Evolutionary conservation across 2,113 vertebrate species (phyloP), one percentile per base, ranked within the genome.

Genomic region (Patagioenas fasciata): DNA sequence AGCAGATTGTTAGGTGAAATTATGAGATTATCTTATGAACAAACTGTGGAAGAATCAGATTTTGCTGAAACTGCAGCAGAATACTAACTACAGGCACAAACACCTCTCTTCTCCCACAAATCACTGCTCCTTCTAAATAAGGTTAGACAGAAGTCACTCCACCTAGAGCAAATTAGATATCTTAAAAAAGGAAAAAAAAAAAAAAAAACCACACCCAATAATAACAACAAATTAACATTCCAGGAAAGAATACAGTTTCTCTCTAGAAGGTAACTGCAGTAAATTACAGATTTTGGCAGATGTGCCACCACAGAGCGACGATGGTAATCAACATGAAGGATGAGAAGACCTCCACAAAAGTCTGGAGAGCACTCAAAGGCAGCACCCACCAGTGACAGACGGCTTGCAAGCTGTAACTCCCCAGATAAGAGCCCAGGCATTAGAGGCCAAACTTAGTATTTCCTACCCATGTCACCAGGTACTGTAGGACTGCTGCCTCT

Each of bases 251-350:
- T 0, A 48, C 6, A 29, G 6, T 42, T 86, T 89, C 15, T 47
- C 16, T 81, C 23, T 40, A 42, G 51, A 74, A 20, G 17, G 15
- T 9, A 81, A 56, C 34, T 19, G 23, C 53, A 87, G 2, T 24
- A 23, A 85, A 51, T 61, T 31, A 70, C 25, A 93, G 48, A 78
- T 71, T 74, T 78, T 42, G 88, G 61, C 38, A 86, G 31, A 80
- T 7, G 4, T n/a, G 11, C 19, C 65, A 84, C n/a, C 32, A 73
- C 36, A 85, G 12, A 74, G 21, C 2, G 1, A 70, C 2, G 2
- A 42, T 0, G 13, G 40, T 18, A 61, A 13, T 19, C 3, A 1
- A 71, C 19, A 28, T 1, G 0, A 25, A 69, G 26, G 26, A 70
- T 36, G 11, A 91, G 34, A 75, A 42, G 28, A 64, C 5, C 51